Evolutionary conservation across 2,888 invertebrate species (phyloP).

Genomic region (Lagria hirta): DNA sequence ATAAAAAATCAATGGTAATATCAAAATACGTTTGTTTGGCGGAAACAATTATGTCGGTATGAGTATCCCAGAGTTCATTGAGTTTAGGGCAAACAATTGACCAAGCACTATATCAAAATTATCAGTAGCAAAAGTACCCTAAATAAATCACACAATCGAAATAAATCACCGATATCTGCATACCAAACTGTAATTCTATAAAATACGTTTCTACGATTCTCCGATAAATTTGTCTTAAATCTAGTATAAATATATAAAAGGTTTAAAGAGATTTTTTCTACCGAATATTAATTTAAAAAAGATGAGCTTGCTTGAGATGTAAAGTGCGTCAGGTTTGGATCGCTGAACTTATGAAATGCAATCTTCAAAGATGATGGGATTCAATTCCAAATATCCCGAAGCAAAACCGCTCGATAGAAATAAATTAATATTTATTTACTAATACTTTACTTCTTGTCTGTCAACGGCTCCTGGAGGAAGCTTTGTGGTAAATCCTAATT

Average conservation of each 20-base stretch:
- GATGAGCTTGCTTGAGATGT: slow-evolving; percentile 35
- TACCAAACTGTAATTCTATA: slow-evolving; percentile 1
- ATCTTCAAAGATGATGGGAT: slow-evolving; percentile 40
- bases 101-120: slow-evolving; percentile 18
- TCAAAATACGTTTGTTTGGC: too few relatives aligned
- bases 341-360: slow-evolving; percentile 39
- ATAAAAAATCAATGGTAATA: too few relatives aligned
- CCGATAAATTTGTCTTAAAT: slow-evolving; percentile 9
- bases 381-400: slow-evolving; percentile 40
- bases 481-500: too few relatives aligned
- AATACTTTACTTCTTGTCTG: slow-evolving; percentile 23
- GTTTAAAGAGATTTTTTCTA: slow-evolving; percentile 21
- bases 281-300: slow-evolving; percentile 33
- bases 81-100: slow-evolving; percentile 7
- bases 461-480: too few relatives aligned
- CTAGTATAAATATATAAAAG: slow-evolving; percentile 2
- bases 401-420: slow-evolving; percentile 33
- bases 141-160: slow-evolving; percentile 7
- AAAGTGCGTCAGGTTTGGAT: slow-evolving; percentile 35
- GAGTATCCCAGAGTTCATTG: too few relatives aligned
- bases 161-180: slow-evolving; percentile 18
- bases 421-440: slow-evolving; percentile 39
- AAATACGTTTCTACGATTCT: slow-evolving; percentile 13
- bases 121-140: slow-evolving; percentile 12
- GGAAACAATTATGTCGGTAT: slow-evolving; percentile 2